Percentiles rank a stretch among this genome's conserved stretches.
phyloP scores from a whole-genome alignment of 2,797 vertebrate genomes.

The Anableps anableps region DNA sequence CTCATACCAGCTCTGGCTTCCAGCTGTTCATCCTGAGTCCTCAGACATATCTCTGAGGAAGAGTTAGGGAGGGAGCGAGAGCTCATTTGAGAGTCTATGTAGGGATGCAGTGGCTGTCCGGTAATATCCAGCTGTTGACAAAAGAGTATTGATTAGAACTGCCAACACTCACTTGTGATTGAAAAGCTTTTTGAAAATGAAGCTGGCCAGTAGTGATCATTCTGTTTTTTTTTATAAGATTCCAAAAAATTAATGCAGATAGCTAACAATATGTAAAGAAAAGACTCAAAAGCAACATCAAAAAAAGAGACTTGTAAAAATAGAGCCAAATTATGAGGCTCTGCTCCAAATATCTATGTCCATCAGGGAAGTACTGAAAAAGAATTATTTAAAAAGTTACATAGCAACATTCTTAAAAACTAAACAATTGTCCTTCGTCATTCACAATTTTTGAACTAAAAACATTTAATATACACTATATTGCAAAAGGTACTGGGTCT shows the following conservation, averaged over 20 bases:
- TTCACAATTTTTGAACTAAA: neutral
- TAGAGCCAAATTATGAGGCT: neutral
- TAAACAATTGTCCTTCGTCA: neutral
- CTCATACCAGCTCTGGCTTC: slow-evolving; percentile 87
- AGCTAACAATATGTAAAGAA: neutral
- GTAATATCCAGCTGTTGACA: slow-evolving; percentile 75
- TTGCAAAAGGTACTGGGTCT: neutral
- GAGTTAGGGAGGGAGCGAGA: slow-evolving; percentile 90
- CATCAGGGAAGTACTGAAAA: neutral
- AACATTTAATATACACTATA: neutral
- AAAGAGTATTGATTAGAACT: neutral
- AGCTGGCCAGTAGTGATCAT: neutral
- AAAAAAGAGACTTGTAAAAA: neutral
- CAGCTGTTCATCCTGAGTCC: slow-evolving; percentile 85
- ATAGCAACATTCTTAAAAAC: neutral
- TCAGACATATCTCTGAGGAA: slow-evolving; percentile 93
- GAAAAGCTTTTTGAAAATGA: neutral
- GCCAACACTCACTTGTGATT: neutral
- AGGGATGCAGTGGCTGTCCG: slow-evolving; percentile 85
- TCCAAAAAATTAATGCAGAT: neutral
- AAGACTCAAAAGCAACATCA: neutral
- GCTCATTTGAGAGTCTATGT: slow-evolving; percentile 73
- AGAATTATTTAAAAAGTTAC: neutral
- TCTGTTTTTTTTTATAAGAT: neutral
- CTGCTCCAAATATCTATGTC: neutral